Base-by-base conservation (phyloP, 1,140 invertebrate genomes). In the Mycetomoellerius zeteki region DNA sequence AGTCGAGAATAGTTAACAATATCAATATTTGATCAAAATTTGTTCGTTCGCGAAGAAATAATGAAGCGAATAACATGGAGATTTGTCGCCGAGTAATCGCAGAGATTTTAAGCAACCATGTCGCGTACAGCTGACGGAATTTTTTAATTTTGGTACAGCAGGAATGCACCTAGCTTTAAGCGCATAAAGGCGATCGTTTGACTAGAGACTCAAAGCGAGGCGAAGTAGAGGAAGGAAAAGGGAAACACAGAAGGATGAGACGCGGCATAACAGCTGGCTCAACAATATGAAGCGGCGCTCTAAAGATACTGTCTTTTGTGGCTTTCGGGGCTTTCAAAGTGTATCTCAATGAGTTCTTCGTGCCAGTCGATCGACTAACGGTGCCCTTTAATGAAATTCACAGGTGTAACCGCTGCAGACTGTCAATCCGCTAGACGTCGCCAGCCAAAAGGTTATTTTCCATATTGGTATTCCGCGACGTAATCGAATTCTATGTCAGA, bases 231-330 rank as follows among this genome's bases (percentile, higher is more conserved):
- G 43, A 12, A 50, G 77, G 37, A 27, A 52, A 67, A 54, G 19
- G 37, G 27, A 82, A 27, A 0, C 54, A 16, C 62, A 65, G 52
- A 86, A 67, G 64, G 52, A 86, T 33, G 37, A n/a, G 54, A n/a
- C 56, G 67, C 58, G 24, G 60, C 56, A 54, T 85, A 82, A 92
- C 88, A 91, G 88, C 89, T 91, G 91, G 91, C 81, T 84, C 91
- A 91, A 89, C 85, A 81, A 81, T 86, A 86, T 86, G 30, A 81
- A 69, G 47, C 86, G 65, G 52, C 47, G 37, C 56, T 67, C 58
- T 16, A 47, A 80, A 72, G 71, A 50, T 50, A 62, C 43, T 81
- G 72, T 62, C 84, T 82, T 86, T 89, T 87, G 52, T 89, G 71
- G 69, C 56, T 62, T 80, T 72, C 85, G 30, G 50, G 33, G 21